Conservation (phyloP, 2,888 invertebrate genomes). For the Galerucella nymphaeae region DNA sequence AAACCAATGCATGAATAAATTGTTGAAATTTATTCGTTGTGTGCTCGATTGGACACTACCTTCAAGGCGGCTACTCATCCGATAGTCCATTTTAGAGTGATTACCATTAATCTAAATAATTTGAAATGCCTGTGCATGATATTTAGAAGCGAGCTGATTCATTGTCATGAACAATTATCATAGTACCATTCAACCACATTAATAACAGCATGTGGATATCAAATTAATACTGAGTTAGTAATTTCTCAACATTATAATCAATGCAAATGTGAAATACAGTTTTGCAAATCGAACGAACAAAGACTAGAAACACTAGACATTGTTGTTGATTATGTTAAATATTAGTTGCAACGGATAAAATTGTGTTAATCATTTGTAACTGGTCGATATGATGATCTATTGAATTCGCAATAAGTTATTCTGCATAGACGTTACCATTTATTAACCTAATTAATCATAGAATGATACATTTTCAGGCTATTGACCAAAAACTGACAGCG, state of each 20-base stretch:
- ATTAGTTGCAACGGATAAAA: background rate
- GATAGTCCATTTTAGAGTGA: background rate
- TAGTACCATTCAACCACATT: constrained; percentile 18
- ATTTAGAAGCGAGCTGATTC: constrained; percentile 14
- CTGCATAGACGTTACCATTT: background rate
- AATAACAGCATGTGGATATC: constrained; percentile 19
- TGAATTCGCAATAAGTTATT: background rate
- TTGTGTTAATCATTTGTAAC: background rate
- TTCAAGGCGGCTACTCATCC: background rate
- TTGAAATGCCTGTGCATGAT: constrained; percentile 11
- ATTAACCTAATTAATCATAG: background rate
- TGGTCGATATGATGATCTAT: background rate
- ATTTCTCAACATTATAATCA: constrained; percentile 12
- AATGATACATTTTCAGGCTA: background rate
- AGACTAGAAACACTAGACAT: background rate
- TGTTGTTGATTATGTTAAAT: constrained; percentile 1
- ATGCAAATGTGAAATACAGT: constrained; percentile 8
- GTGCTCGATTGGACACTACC: background rate
- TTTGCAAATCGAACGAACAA: background rate
- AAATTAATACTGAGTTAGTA: constrained; percentile 17
- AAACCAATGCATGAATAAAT: background rate
- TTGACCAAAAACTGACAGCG: too few species aligned
- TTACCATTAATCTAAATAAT: constrained; percentile 20
- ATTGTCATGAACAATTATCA: constrained; percentile 26
- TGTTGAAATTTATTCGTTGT: background rate